Evolutionary conservation across 2,888 invertebrate species (phyloP), one percentile per base, ranked within the genome.

Genomic region (Neocrepidodera transversa): DNA sequence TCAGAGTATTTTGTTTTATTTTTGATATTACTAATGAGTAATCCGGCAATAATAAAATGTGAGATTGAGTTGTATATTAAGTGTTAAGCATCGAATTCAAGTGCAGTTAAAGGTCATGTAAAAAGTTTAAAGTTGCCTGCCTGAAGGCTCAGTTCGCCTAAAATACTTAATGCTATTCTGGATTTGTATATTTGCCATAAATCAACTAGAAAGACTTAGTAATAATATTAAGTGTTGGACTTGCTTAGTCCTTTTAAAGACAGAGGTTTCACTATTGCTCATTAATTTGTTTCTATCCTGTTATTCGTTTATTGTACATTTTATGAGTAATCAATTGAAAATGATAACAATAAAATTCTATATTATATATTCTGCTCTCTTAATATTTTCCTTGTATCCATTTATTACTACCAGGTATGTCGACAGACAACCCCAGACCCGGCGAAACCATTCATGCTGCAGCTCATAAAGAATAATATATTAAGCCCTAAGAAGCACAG

Each of bases 281-380:
- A 79, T 77, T 77, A 72, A 76, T 75, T 75, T 79, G 78, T 79
- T 79, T 79, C 77, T 79, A 79, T 78, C 78, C 78, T 80, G 79
- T 80, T 80, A 80, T 78, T 79, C 78, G 77, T 78, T 77, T 79
- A 78, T 78, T 79, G 79, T 79, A 79, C 76, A 79, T 78, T 79
- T 79, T 79, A 79, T 78, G 78, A 79, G 78, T 79, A 79, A 74
- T 79, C 77, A 77, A 77, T 78, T 76, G 77, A 70, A 45, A 77
- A 78, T 77, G 77, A 77, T 78, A 78, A 78, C 75, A 78, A 79
- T 79, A 79, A 79, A 79, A 78, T 78, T 79, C 79, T 79, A 79
- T 79, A 79, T 79, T 79, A 77, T 79, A 78, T 79, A 79, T 78
- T 66, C 43, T 56, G 58, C 30, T 60, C 56, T 60, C 13, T 60